Conservation (phyloP, 1,140 invertebrate genomes). For the Coptotermes formosanus region DNA sequence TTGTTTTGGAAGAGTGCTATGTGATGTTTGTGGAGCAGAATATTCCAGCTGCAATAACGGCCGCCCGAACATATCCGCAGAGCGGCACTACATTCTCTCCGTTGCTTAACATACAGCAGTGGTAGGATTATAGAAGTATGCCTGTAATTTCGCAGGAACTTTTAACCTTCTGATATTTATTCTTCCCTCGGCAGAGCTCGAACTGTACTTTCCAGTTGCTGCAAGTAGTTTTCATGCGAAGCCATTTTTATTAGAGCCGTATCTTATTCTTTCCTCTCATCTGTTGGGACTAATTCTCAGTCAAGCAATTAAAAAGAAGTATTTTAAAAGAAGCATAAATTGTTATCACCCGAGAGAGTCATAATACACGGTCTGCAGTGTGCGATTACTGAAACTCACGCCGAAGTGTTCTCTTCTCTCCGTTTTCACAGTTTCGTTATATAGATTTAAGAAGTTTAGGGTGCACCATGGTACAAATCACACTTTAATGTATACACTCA, state of each 20-base stretch:
- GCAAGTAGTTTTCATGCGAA: constrained; percentile 17
- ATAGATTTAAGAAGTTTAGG: not conserved
- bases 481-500: too few relatives aligned
- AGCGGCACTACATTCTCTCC: not conserved
- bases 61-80: not conserved
- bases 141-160: constrained; percentile 11
- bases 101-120: not conserved
- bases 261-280: constrained; percentile 18
- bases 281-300: constrained; percentile 28
- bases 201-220: not conserved
- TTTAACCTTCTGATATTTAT: constrained; percentile 25
- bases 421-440: not conserved
- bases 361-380: constrained; percentile 12
- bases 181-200: constrained; percentile 25
- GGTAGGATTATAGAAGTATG: not conserved
- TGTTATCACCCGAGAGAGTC: constrained; percentile 29
- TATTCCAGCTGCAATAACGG: not conserved
- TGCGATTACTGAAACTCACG: not conserved
- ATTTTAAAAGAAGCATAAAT: constrained; percentile 33
- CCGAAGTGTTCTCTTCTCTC: not conserved
- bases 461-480: too few relatives aligned
- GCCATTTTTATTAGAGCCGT: constrained; percentile 29
- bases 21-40: not conserved
- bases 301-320: constrained; percentile 32
- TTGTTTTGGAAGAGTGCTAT: not conserved